A percentile compares a stretch with the other conserved stretches of the same genome.
Conservation (phyloP, 1,140 invertebrate genomes). For the Zaprionus africanus region DNA sequence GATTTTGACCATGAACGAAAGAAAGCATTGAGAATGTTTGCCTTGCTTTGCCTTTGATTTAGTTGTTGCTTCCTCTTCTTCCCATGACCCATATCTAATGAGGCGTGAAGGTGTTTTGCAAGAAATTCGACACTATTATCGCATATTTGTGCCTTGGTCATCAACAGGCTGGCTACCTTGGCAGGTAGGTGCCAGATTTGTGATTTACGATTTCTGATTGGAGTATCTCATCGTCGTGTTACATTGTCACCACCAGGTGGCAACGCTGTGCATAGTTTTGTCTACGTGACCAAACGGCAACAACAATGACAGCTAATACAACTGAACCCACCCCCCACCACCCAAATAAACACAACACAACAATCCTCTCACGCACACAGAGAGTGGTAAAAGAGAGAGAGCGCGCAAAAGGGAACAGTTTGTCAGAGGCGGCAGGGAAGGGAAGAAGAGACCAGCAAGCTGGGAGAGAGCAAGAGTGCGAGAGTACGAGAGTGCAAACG, state of each 20-base stretch:
- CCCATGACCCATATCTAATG: slow-evolving; percentile 54
- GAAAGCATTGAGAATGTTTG: slow-evolving; percentile 2
- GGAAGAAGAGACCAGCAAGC: not conserved
- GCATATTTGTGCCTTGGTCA: not conserved
- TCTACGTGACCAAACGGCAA: slow-evolving; percentile 74
- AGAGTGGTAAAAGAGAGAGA: slow-evolving; percentile 32
- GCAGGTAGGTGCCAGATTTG: slow-evolving; percentile 28
- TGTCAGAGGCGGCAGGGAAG: not conserved
- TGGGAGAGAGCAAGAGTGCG: not conserved
- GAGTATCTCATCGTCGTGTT: slow-evolving; percentile 14
- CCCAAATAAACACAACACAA: slow-evolving; percentile 68
- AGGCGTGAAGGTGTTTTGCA: slow-evolving; percentile 51
- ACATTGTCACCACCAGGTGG: slow-evolving; percentile 49
- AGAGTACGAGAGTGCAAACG: slow-evolving; percentile 18
- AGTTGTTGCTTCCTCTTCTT: slow-evolving; percentile 8
- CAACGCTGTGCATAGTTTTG: slow-evolving; percentile 63
- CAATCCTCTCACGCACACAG: slow-evolving; percentile 41
- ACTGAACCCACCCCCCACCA: slow-evolving; percentile 54
- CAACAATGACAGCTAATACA: slow-evolving; percentile 40
- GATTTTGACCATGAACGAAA: slow-evolving; percentile 20
- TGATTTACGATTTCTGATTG: slow-evolving; percentile 50
- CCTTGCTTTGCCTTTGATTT: slow-evolving; percentile 18
- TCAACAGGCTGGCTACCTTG: slow-evolving; percentile 49
- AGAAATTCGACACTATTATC: slow-evolving; percentile 54
- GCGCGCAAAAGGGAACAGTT: slow-evolving; percentile 30